Percentiles rank a stretch among this genome's conserved stretches.
phyloP scores from a whole-genome alignment of 2,888 invertebrate genomes.

The Heteromyza rotundicornis region DNA sequence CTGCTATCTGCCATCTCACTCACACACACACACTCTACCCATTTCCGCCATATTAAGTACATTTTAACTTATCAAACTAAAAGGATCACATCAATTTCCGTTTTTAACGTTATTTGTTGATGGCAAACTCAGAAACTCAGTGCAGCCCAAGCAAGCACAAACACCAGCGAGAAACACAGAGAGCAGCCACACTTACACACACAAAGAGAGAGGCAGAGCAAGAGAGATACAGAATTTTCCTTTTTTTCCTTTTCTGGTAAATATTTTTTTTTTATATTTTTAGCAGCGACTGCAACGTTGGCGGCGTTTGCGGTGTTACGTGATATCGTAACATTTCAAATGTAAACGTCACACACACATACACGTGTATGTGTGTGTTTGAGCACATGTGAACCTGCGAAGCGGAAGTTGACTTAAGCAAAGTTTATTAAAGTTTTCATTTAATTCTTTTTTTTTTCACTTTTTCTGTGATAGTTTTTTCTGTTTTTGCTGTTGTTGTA shows the following conservation, averaged over 20 bases:
- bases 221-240: not conserved
- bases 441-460: no score
- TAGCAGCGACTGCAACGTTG: no score
- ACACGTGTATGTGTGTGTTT: not conserved
- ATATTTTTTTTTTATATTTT: no score
- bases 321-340: not conserved
- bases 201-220: not conserved
- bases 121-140: conserved; percentile 15
- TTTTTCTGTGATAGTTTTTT: no score
- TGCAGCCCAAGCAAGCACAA: not conserved
- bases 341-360: conserved; percentile 3
- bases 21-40: conserved; percentile 9
- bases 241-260: not conserved
- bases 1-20: no score
- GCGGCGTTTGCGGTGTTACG: not conserved
- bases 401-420: conserved; percentile 2
- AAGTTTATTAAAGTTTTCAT: conserved; percentile 4
- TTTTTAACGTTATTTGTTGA: conserved; percentile 31
- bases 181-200: not conserved
- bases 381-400: not conserved
- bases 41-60: conserved; percentile 16
- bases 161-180: not conserved
- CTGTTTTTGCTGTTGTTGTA: not conserved
- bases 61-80: conserved; percentile 25
- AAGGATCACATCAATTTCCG: conserved; percentile 26